These are phyloP conservation scores for Crepidodera aurea DNA, from an alignment of 2,888 invertebrate species.

Conservation along the genomic window DNA sequence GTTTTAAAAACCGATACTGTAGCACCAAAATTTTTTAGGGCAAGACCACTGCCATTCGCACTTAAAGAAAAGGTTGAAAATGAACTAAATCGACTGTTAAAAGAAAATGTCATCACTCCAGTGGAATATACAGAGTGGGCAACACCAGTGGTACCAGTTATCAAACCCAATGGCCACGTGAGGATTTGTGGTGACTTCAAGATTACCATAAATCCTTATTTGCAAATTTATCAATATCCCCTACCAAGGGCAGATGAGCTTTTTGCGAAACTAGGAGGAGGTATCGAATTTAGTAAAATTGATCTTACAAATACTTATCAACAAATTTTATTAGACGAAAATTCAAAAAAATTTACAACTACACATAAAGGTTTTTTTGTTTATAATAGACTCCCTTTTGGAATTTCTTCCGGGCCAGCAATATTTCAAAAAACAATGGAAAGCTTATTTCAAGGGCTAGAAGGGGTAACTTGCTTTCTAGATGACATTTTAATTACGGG, in stretches of 20 bases:
- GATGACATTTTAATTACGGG: conserved; percentile 53
- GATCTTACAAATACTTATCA: background rate
- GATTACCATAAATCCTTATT: conserved; percentile 10
- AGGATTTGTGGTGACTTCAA: conserved; percentile 24
- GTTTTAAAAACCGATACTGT: background rate
- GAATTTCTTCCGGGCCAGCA: conserved; percentile 42
- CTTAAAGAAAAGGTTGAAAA: conserved; percentile 17
- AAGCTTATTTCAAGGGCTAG: conserved; percentile 44
- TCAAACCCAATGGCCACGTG: conserved; percentile 17
- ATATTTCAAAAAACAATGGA: conserved; percentile 45
- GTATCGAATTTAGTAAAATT: conserved; percentile 1
- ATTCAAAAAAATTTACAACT: conserved; percentile 45
- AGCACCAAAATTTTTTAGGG: conserved; percentile 13
- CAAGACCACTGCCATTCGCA: conserved; percentile 14
- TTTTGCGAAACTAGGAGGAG: background rate
- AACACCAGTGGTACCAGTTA: conserved; percentile 22
- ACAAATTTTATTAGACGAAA: background rate
- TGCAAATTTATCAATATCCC: conserved; percentile 18
- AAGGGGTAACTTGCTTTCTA: conserved; percentile 48
- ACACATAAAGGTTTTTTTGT: conserved; percentile 54
- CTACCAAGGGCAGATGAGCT: conserved; percentile 16
- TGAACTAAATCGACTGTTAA: conserved; percentile 17
- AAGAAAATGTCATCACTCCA: background rate
- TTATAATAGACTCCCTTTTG: conserved; percentile 51
- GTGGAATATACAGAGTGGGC: conserved; percentile 18